Evolutionary conservation across 2,113 vertebrate species (phyloP).

Genomic region (Labeo catla): DNA sequence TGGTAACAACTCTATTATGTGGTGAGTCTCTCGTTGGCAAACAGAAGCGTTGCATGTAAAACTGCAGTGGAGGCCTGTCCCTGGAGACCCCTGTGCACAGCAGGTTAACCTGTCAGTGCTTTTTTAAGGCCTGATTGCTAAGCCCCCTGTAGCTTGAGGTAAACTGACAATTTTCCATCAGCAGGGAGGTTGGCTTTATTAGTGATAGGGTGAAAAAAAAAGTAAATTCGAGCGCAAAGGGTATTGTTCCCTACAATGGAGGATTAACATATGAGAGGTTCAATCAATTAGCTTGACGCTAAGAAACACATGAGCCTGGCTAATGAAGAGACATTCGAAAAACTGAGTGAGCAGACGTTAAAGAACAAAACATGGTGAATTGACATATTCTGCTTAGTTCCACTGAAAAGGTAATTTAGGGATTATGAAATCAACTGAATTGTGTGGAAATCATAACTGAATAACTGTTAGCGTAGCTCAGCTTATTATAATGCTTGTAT

Average conservation of each 20-base stretch:
- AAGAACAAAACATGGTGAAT: constrained; percentile 42
- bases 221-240: constrained; percentile 70
- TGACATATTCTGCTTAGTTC: background rate
- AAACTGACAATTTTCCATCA: constrained; percentile 91
- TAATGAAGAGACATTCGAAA: constrained; percentile 47
- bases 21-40: constrained; percentile 79
- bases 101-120: constrained; percentile 90
- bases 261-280: constrained; percentile 56
- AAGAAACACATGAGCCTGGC: constrained; percentile 51
- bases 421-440: constrained; percentile 1
- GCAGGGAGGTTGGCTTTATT: constrained; percentile 88
- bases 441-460: background rate
- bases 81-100: constrained; percentile 88
- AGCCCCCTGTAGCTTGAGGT: constrained; percentile 84
- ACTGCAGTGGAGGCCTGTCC: constrained; percentile 81
- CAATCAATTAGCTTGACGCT: constrained; percentile 57
- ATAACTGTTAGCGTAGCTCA: background rate
- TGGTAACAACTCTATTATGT: constrained; percentile 83
- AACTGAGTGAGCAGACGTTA: background rate
- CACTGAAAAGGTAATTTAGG: background rate
- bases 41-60: constrained; percentile 84
- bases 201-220: constrained; percentile 72
- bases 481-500: background rate
- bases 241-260: constrained; percentile 57
- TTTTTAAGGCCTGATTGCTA: constrained; percentile 89